A percentile compares a stretch with the other conserved stretches of the same genome.
Evolutionary conservation across 2,113 vertebrate species (phyloP).

Genomic region (Brachypodius melanocephalos): DNA sequence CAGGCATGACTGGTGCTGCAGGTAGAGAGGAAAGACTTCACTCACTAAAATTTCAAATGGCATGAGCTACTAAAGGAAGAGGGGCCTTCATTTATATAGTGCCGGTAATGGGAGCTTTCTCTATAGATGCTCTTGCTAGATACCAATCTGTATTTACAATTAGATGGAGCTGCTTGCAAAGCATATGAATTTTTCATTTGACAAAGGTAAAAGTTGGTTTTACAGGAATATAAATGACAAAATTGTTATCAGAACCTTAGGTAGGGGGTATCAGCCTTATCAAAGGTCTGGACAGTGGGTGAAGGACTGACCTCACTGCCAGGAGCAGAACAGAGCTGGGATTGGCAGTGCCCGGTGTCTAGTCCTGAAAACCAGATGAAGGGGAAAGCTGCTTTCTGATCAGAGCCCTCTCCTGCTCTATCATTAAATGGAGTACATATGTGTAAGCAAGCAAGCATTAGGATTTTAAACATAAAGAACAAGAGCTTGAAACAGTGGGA

Average conservation of each 20-base stretch:
- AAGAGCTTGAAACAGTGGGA: background rate
- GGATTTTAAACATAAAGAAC: background rate
- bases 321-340: background rate
- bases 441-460: background rate
- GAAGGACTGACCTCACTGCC: background rate
- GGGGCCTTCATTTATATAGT: fast-evolving
- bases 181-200: background rate
- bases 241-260: background rate
- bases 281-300: background rate
- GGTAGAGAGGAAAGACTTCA: background rate
- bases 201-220: background rate
- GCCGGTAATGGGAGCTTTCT: fast-evolving
- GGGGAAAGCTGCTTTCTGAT: background rate
- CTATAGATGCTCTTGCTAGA: background rate
- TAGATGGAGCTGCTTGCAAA: background rate
- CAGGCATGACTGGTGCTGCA: background rate
- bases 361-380: background rate
- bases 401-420: background rate
- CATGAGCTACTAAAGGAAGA: background rate
- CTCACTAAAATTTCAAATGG: background rate
- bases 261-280: background rate
- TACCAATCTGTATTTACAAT: background rate
- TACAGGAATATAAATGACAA: background rate
- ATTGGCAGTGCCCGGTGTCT: background rate
- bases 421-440: background rate